These are phyloP conservation scores for Fulica atra DNA, from an alignment of 2,113 vertebrate species.

Conservation along the genomic window DNA sequence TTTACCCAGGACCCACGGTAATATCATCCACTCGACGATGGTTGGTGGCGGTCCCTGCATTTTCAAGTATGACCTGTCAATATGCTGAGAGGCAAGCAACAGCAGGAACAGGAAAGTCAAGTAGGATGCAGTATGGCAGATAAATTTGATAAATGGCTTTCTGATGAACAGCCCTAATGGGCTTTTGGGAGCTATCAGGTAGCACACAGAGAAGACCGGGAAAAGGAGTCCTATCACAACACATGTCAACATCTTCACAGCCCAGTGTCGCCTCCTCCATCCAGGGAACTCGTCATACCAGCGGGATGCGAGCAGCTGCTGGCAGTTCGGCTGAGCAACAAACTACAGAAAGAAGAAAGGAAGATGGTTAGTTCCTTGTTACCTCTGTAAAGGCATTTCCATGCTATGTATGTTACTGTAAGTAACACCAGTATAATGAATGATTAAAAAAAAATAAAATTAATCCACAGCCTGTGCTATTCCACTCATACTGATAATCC, in stretches of 20 bases:
- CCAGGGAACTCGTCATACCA: conserved; percentile 97
- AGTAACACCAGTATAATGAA: background rate
- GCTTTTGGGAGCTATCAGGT: conserved; percentile 93
- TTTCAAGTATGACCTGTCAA: conserved; percentile 78
- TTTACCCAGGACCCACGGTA: conserved; percentile 98
- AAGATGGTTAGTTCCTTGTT: background rate
- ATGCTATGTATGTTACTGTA: background rate
- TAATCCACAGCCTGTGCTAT: background rate
- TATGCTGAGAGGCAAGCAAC: conserved; percentile 92
- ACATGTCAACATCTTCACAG: conserved; percentile 91
- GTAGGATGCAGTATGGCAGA: conserved; percentile 98
- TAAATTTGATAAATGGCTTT: conserved; percentile 99
- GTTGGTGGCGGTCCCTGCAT: conserved; percentile 90
- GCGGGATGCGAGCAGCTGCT: conserved; percentile 94
- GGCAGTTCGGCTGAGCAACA: conserved; percentile 97
- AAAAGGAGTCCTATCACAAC: conserved; percentile 93
- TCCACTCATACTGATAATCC: background rate
- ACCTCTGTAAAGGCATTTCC: background rate
- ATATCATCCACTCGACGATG: conserved; percentile 96
- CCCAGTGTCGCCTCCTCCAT: conserved; percentile 97
- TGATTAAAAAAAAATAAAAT: background rate
- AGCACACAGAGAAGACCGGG: conserved; percentile 90
- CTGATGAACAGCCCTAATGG: conserved; percentile 92
- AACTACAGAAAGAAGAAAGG: conserved; percentile 80
- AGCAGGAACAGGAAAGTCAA: conserved; percentile 97